phyloP scores from a whole-genome alignment of 1,140 invertebrate genomes.

The Ylistrum balloti region DNA sequence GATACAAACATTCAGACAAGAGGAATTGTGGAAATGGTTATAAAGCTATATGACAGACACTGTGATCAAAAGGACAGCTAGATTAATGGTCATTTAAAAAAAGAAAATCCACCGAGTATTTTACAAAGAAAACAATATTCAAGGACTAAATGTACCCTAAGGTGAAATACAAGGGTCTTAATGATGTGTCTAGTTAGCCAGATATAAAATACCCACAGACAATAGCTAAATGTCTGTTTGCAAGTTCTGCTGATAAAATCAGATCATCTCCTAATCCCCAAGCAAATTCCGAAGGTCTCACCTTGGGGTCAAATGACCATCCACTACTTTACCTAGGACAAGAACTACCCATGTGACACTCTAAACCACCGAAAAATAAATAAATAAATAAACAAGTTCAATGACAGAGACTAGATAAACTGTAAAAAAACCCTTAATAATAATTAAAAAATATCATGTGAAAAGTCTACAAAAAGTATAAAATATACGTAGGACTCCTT shows the following conservation, averaged over 20 bases:
- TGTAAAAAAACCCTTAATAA: not conserved
- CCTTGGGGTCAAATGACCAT: constrained; percentile 22
- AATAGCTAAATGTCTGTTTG: constrained; percentile 9
- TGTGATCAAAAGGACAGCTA: constrained; percentile 32
- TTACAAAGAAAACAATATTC: not conserved
- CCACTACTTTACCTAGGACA: not conserved
- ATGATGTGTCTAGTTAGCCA: not conserved
- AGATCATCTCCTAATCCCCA: not conserved
- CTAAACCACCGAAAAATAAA: not conserved
- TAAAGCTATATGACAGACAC: constrained; percentile 51
- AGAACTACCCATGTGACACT: not conserved
- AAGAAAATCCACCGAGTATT: constrained; percentile 47
- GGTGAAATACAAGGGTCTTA: not conserved
- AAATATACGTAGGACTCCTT: not conserved
- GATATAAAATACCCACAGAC: not conserved
- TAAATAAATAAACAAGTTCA: constrained; percentile 5
- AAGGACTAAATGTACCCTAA: not conserved
- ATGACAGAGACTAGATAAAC: not conserved
- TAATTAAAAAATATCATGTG: not conserved
- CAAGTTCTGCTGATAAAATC: not conserved
- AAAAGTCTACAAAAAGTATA: not conserved
- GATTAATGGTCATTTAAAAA: constrained; percentile 51
- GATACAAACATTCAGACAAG: constrained; percentile 36
- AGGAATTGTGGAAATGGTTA: constrained; percentile 48
- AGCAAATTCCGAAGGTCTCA: not conserved